Evolutionary conservation across 2,113 vertebrate genomes (phyloP), one percentile per base, ranked within the genome.

Genomic region (Etia nguti): DNA sequence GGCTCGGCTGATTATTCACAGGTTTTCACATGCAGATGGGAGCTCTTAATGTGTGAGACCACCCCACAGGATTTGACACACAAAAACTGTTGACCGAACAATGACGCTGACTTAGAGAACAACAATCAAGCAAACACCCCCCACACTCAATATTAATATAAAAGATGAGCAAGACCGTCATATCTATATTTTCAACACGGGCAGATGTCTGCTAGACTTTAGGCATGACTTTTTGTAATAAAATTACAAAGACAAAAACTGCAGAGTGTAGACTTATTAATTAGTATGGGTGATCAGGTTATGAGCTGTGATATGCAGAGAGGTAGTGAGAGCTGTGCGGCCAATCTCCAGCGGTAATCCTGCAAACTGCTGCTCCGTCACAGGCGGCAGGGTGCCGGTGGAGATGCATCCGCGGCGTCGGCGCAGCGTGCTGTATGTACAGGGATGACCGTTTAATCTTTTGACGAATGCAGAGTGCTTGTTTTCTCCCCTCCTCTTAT

Each of bases 361-460:
- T 85, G 43, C 82, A 88, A 86, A 86, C 83, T 83, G 75, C 83
- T 86, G 83, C 80, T 84, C 56, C 12, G 88, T 75, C 12, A 79
- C 60, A 55, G 86, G 89, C 80, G n/a, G 20, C 38, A 38, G 52
- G 90, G 41, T 79, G 87, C 81, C 11, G 43, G 4, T 84, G 93
- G 91, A 88, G 92, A 86, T 54, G 85, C 56, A 77, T 91, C 91
- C 80, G 62, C 4, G 79, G 82, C 59, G 86, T 92, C 84, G 20
- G 86, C 88, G 91, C 90, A 54, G 92, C 91, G 91, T 96, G 95
- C 95, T 95, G 95, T 95, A 95, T 95, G 94, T 96, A 95, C 95
- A 96, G 95, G 81, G 88, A 92, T 86, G 82, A 91, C 85, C 86
- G 92, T 95, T 87, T 96, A 89, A 89, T 85, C 81, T 94, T 90